Evolutionary conservation across 2,888 invertebrate species (phyloP).

Genomic region (Tuberolachnus salignus): DNA sequence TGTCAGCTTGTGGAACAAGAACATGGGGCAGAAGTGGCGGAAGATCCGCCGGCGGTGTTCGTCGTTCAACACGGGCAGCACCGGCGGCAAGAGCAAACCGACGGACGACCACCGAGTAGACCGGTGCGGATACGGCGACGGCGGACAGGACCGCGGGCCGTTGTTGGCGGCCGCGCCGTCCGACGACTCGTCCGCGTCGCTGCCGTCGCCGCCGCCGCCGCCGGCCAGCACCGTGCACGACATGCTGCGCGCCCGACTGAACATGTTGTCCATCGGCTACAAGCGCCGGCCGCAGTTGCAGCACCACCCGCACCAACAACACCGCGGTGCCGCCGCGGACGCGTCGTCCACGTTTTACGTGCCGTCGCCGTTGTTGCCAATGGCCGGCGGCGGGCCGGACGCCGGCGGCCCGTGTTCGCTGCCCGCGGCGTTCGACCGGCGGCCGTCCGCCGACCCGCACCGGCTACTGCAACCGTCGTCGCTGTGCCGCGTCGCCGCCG

Average conservation of each 20-base stretch:
- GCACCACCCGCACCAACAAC: conserved; percentile 75
- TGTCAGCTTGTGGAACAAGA: conserved; percentile 74
- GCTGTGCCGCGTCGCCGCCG: conserved; percentile 38
- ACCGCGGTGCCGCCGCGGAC: conserved; percentile 51
- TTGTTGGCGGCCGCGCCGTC: conserved; percentile 14
- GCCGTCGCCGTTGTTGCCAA: conserved; percentile 66
- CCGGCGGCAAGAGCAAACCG: background rate
- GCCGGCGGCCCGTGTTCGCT: conserved; percentile 39
- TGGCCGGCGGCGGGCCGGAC: background rate
- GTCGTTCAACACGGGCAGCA: conserved; percentile 62
- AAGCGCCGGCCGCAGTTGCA: conserved; percentile 71
- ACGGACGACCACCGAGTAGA: conserved; percentile 58
- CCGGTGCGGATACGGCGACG: conserved; percentile 42
- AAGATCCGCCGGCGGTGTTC: conserved; percentile 74
- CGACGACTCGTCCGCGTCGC: conserved; percentile 27
- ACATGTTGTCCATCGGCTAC: conserved; percentile 71
- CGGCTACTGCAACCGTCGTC: conserved; percentile 22
- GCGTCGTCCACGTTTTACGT: conserved; percentile 70
- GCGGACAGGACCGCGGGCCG: conserved; percentile 29
- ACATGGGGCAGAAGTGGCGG: conserved; percentile 77
- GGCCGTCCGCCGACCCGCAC: background rate
- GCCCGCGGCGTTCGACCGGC: conserved; percentile 33
- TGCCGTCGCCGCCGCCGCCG: conserved; percentile 5
- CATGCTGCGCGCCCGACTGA: conserved; percentile 70
- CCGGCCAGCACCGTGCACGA: conserved; percentile 58